A percentile compares a stretch with the other conserved stretches of the same genome.
phyloP scores from a whole-genome alignment of 2,113 vertebrate genomes.

The Blennius ocellaris region DNA sequence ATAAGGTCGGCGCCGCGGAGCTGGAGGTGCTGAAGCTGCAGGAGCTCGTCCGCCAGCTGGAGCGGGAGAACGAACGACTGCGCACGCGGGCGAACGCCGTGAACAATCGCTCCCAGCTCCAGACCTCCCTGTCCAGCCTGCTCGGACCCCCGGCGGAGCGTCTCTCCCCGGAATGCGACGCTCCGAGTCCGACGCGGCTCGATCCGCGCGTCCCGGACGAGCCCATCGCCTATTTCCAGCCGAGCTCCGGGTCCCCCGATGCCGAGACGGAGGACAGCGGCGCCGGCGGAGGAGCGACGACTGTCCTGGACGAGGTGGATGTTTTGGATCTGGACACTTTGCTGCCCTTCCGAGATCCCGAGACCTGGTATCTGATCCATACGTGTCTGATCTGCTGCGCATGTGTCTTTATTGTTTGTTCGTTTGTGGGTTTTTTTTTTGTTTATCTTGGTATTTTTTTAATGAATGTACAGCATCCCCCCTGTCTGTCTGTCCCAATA shows the following conservation, averaged over 20 bases:
- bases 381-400: no score
- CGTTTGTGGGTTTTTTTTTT: not conserved
- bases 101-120: slow-evolving; percentile 79
- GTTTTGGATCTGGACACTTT: slow-evolving; percentile 87
- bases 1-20: slow-evolving; percentile 87
- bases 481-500: not conserved
- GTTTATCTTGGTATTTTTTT: not conserved
- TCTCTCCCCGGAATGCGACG: slow-evolving; percentile 71
- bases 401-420: not conserved
- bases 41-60: slow-evolving; percentile 93
- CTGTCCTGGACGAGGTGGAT: slow-evolving; percentile 91
- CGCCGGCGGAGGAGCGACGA: slow-evolving; percentile 57
- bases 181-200: slow-evolving; percentile 80
- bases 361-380: slow-evolving; percentile 87
- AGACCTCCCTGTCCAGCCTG: slow-evolving; percentile 68
- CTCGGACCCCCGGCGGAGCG: slow-evolving; percentile 43
- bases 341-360: slow-evolving; percentile 80
- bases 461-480: not conserved
- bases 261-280: slow-evolving; percentile 61
- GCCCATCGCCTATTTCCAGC: slow-evolving; percentile 88
- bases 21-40: slow-evolving; percentile 97
- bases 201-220: slow-evolving; percentile 80
- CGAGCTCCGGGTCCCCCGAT: slow-evolving; percentile 74
- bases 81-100: slow-evolving; percentile 87
- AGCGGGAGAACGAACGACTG: slow-evolving; percentile 94